Base-by-base conservation (phyloP, 1,140 invertebrate species). In the Drosophila sp. region DNA sequence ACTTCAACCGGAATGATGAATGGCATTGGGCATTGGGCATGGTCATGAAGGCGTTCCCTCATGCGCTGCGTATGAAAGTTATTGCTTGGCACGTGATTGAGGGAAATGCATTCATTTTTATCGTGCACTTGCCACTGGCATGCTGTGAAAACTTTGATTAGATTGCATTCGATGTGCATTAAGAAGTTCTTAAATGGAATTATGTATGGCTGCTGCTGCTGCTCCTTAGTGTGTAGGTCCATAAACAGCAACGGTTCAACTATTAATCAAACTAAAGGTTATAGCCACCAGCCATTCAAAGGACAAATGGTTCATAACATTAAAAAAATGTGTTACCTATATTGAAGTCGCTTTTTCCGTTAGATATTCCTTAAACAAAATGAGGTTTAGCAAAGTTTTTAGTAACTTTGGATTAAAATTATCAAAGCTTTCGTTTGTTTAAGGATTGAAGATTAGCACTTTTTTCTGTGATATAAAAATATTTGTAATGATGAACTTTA, bases 121-220 rank as follows among this genome's bases (percentile, higher is more conserved):
- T 56, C 27, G 40, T 44, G 47, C 66, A 69, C 60, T 68, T 66
- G 11, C 11, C 11, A 27, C 27, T 23, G 10, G 17, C 47, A 50
- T 41, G 47, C 63, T 70, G 66, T 25, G 54, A 70, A 65, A 76
- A 70, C 60, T 72, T 79, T 73, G 64, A 80, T 79, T 79, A 79
- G 73, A 60, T 76, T 70, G 54, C 60, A 32, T 17, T 60, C 60
- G 50, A 40, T 33, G 3, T 40, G 44, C 11, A 7, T 23, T 33
- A 33, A 60, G 29, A 17, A 33, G 3, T 41, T 11, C 57, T 38
- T 44, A 47, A 76, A 54, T 60, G 60, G 73, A 54, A 62, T 69
- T 58, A 67, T n/a, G 27, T 50, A 67, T n/a, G 27, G 17, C 29
- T 29, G 41, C 35, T 55, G 17, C 17, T 17, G 17, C 17, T 17